A percentile compares a stretch with the other conserved stretches of the same genome.
phyloP scores from a whole-genome alignment of 2,113 vertebrate species.

The Sinocyclocheilus grahami region DNA sequence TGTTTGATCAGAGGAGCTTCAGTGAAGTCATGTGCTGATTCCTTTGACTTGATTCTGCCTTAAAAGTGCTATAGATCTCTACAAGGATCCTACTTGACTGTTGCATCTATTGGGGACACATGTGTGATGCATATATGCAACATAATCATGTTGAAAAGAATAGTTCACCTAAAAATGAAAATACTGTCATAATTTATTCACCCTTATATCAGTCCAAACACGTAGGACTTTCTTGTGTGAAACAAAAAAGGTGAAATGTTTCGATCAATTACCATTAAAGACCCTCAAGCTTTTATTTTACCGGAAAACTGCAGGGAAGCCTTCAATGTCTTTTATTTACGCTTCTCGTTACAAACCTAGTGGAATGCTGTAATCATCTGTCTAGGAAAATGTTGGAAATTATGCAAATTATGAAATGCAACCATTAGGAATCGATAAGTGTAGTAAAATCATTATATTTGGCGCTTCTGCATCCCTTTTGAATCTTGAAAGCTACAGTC shows the following conservation, averaged over 20 bases:
- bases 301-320: no score
- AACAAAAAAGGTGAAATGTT: not conserved
- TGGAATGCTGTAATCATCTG: no score
- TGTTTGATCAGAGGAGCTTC: constrained; percentile 6
- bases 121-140: not conserved
- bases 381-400: no score
- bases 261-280: not conserved
- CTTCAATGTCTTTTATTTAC: no score
- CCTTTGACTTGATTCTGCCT: not conserved
- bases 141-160: not conserved
- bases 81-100: not conserved
- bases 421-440: no score
- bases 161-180: not conserved
- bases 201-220: no score
- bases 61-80: constrained; percentile 7
- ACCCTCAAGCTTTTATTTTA: not conserved
- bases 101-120: not conserved
- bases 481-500: not conserved
- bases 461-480: not conserved
- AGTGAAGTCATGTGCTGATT: not conserved
- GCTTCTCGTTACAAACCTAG: no score
- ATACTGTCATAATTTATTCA: not conserved
- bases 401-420: no score
- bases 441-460: no score
- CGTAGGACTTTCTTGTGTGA: no score